These are phyloP conservation scores for Zosterops lateralis DNA, from an alignment of 2,113 vertebrate genomes.

Conservation along the genomic window DNA sequence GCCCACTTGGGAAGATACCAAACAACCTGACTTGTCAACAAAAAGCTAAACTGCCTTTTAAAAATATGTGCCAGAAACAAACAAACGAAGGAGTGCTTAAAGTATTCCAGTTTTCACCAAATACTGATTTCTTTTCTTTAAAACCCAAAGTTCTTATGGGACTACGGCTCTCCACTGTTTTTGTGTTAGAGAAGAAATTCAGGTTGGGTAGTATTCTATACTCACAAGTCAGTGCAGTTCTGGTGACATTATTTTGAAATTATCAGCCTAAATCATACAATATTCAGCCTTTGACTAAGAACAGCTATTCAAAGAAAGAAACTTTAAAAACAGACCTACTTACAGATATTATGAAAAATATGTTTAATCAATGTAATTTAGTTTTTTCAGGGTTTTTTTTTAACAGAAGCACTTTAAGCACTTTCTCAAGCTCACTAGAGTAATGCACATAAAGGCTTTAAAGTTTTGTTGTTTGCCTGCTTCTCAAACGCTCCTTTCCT, in stretches of 20 bases:
- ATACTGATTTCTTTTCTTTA: neutral
- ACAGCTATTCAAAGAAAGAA: neutral
- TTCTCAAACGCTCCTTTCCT: neutral
- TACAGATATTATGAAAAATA: neutral
- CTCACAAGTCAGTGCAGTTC: neutral
- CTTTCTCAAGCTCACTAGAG: neutral
- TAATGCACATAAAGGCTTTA: rapidly evolving
- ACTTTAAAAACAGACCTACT: neutral
- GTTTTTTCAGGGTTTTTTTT: rapidly evolving
- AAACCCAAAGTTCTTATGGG: neutral
- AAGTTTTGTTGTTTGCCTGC: neutral
- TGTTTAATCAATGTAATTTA: neutral
- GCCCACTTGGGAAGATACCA: neutral
- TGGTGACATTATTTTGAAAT: neutral
- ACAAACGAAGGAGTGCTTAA: neutral
- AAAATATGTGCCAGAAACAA: neutral
- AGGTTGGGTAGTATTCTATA: neutral
- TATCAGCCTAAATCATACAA: neutral
- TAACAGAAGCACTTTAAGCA: neutral
- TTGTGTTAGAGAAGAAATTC: neutral
- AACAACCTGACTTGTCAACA: neutral
- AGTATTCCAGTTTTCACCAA: neutral
- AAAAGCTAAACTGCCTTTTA: neutral
- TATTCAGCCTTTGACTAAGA: neutral
- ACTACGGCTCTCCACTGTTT: neutral